Evolutionary conservation across 2,888 invertebrate species (phyloP).

Genomic region (Meteorus cinctellus): DNA sequence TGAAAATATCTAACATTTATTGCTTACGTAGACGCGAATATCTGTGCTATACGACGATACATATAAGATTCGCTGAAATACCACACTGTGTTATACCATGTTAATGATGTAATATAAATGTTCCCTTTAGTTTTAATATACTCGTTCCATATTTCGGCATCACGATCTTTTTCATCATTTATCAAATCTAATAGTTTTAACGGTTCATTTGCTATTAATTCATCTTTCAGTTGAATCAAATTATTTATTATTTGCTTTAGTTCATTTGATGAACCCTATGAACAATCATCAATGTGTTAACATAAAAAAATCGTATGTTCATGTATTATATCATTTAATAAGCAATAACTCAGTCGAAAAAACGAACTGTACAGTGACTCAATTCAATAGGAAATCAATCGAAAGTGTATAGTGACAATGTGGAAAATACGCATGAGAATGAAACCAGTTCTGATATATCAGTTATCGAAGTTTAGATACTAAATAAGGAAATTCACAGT

Average conservation of each 20-base stretch:
- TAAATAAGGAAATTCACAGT: no score
- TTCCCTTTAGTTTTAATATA: conserved; percentile 75
- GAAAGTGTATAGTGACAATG: no score
- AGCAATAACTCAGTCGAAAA: no score
- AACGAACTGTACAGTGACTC: no score
- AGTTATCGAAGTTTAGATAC: no score
- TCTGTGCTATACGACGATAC: conserved; percentile 83
- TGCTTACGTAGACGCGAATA: conserved; percentile 80
- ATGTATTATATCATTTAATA: no score
- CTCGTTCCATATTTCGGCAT: conserved; percentile 82
- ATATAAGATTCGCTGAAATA: conserved; percentile 94
- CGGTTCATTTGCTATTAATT: conserved; percentile 92
- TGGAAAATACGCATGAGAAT: no score
- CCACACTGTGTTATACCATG: conserved; percentile 86
- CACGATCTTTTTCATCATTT: conserved; percentile 73
- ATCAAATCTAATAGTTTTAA: conserved; percentile 76
- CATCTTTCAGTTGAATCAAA: conserved; percentile 89
- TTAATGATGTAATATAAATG: conserved; percentile 67
- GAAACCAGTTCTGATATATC: no score
- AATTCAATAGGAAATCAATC: no score
- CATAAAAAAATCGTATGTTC: no score
- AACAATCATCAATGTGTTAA: conserved; percentile 49
- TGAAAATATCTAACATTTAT: not conserved
- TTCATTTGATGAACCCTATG: conserved; percentile 80
- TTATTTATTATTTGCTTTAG: conserved; percentile 83